These are phyloP conservation scores for Phengaris arion DNA, from an alignment of 2,888 invertebrate species.

Conservation along the genomic window DNA sequence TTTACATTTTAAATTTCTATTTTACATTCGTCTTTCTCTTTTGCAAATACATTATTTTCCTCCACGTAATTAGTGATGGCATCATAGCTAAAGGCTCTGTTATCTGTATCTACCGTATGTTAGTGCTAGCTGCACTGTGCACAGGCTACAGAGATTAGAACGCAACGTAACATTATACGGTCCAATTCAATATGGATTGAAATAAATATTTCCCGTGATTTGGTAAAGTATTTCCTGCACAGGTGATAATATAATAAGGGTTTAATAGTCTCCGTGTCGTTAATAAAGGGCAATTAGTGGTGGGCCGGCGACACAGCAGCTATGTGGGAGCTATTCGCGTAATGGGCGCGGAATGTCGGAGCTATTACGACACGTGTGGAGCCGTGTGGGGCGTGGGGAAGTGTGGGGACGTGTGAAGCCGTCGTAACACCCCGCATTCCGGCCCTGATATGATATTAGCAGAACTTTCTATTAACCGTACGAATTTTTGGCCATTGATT, in stretches of 20 bases:
- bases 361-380: slow-evolving; percentile 53
- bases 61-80: too few species aligned
- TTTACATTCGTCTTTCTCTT: too few species aligned
- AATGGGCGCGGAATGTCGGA: slow-evolving; percentile 50
- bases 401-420: slow-evolving; percentile 11
- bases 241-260: slow-evolving; percentile 11
- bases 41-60: too few species aligned
- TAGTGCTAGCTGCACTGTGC: too few species aligned
- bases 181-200: background rate
- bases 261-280: slow-evolving; percentile 15
- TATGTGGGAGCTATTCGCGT: slow-evolving; percentile 38
- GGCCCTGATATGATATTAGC: slow-evolving; percentile 47
- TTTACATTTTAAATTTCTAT: too few species aligned
- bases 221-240: background rate
- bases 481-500: background rate
- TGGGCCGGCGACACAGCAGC: slow-evolving; percentile 8
- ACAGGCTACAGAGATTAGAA: too few species aligned
- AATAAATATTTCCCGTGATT: slow-evolving; percentile 8
- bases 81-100: too few species aligned
- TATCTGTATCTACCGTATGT: too few species aligned
- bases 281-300: slow-evolving; percentile 20
- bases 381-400: slow-evolving; percentile 26
- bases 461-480: background rate
- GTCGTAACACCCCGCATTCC: slow-evolving; percentile 44
- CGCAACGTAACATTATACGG: background rate